Conservation (phyloP, 2,113 vertebrate species). For the Hemiprocne comata region DNA sequence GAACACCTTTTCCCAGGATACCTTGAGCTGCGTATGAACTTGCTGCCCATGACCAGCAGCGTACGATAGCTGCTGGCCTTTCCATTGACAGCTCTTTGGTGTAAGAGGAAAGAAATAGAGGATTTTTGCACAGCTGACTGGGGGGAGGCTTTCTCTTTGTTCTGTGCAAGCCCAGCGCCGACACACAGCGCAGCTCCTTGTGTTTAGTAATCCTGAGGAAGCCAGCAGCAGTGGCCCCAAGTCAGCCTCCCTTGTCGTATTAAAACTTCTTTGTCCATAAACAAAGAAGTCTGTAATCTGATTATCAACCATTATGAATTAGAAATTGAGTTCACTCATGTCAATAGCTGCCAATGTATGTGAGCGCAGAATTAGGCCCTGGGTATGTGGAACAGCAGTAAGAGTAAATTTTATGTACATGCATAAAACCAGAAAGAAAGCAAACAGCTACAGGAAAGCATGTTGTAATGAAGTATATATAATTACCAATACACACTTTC, state of each 20-base stretch:
- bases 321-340: not conserved
- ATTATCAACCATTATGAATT: not conserved
- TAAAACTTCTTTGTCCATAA: not conserved
- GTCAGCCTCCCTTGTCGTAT: not conserved
- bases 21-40: not conserved
- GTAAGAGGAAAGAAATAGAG: not conserved
- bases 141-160: not conserved
- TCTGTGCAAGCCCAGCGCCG: not conserved
- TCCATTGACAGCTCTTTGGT: not conserved
- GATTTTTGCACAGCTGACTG: not conserved
- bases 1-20: not conserved
- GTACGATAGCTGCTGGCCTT: not conserved
- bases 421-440: not conserved
- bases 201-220: not conserved
- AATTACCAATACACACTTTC: not conserved
- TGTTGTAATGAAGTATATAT: not conserved
- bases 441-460: not conserved
- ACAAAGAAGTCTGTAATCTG: not conserved
- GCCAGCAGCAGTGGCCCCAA: not conserved
- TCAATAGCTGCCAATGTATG: not conserved
- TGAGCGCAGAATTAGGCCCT: not conserved
- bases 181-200: fast-evolving
- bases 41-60: not conserved
- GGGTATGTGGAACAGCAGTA: not conserved
- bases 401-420: not conserved